Evolutionary conservation across 2,888 invertebrate genomes (phyloP).

Genomic region (Spilosoma lubricipeda): DNA sequence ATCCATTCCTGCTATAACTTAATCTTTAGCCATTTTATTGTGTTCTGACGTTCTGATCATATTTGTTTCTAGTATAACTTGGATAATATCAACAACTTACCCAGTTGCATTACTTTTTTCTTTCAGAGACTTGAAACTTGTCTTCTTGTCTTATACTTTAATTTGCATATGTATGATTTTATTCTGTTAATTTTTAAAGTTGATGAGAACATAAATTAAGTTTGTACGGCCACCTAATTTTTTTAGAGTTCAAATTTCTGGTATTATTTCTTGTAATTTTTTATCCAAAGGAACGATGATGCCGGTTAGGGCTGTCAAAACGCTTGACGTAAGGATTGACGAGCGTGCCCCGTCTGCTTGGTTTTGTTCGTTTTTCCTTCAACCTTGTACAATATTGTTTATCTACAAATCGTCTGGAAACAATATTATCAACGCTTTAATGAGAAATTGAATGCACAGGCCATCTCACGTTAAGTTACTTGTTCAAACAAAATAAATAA

Average conservation of each 20-base stretch:
- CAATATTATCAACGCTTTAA: constrained; percentile 44
- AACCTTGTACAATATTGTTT: constrained; percentile 77
- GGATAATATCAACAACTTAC: constrained; percentile 2
- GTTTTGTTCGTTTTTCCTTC: constrained; percentile 76
- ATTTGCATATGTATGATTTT: not conserved
- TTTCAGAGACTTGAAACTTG: constrained; percentile 1
- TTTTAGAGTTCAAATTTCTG: constrained; percentile 51
- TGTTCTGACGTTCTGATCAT: constrained; percentile 3
- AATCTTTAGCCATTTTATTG: constrained; percentile 32
- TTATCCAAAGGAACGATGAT: constrained; percentile 71
- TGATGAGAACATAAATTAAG: constrained; percentile 39
- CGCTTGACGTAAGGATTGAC: constrained; percentile 83
- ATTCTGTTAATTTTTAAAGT: not conserved
- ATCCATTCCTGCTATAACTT: constrained; percentile 35
- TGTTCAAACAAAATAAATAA: not conserved
- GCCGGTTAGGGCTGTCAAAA: constrained; percentile 85
- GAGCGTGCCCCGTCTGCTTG: constrained; percentile 71
- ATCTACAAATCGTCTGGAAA: constrained; percentile 60
- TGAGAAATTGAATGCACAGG: constrained; percentile 34
- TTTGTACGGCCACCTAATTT: constrained; percentile 45
- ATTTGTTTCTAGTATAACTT: constrained; percentile 15
- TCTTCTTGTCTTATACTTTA: not conserved
- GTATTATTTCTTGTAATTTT: constrained; percentile 68
- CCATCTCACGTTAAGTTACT: constrained; percentile 1
- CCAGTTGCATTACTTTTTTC: not conserved